Evolutionary conservation across 2,888 invertebrate genomes (phyloP), one percentile per base, ranked within the genome.

Genomic region (Pseudoips prasinana): DNA sequence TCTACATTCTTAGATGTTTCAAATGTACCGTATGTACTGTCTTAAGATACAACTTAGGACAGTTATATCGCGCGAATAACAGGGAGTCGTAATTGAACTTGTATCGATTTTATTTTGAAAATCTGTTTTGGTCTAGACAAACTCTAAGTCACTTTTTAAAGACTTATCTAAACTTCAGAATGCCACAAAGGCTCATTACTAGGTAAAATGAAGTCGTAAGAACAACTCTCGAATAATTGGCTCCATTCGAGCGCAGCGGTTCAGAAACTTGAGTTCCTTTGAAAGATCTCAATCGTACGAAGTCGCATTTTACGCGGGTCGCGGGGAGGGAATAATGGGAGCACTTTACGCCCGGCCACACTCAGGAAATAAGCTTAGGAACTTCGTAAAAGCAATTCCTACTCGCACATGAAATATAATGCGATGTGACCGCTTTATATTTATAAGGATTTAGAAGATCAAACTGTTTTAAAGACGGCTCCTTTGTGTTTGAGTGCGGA

Each of bases 321-420:
- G 58, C 42, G 55, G 58, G 62, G 50, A 54, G 68, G 62, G 64
- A 52, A 71, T 85, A 87, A 88, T 86, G 85, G 85, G 71, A 79
- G 77, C 86, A 87, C 87, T 87, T 87, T 84, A 82, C 80, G 65
- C 82, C 73, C 81, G 66, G 70, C 77, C 77, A 76, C 79, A 75
- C 78, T 70, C 83, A 81, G 87, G 87, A 87, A 88, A 87, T 88
- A 87, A 88, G 87, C 88, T 87, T 84, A 83, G 78, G 77, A 86
- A 87, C 84, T 86, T 75, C 77, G 74, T 88, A 86, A 88, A 87
- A 88, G 88, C 86, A 81, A 86, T 86, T 86, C 69, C 77, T 71
- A 56, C 79, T 83, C 80, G 48, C 83, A 78, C 76, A 82, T 84
- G 81, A 86, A 86, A 86, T 87, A 86, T 87, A 83, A 85, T 70